These are phyloP conservation scores for Colostygia pectinataria DNA, from an alignment of 2,888 invertebrate species.

Conservation along the genomic window DNA sequence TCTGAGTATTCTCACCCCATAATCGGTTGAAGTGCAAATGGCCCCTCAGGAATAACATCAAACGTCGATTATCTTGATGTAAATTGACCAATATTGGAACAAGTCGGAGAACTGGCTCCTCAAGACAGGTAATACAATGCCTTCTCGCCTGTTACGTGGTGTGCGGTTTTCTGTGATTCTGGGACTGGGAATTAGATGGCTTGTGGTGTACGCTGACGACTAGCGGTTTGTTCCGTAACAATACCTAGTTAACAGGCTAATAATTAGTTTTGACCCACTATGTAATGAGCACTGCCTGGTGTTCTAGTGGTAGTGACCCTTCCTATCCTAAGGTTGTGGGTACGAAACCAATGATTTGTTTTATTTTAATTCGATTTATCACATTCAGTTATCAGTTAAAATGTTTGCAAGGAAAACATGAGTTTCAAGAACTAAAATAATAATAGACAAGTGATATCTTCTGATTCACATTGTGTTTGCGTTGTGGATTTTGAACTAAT, in stretches of 20 bases:
- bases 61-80: conserved; percentile 44
- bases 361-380: too few species aligned
- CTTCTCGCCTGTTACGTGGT: conserved; percentile 7
- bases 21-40: conserved; percentile 39
- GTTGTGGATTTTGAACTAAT: too few species aligned
- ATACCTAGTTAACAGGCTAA: not conserved
- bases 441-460: too few species aligned
- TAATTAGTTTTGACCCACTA: too few species aligned
- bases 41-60: conserved; percentile 42
- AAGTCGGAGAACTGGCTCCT: conserved; percentile 15
- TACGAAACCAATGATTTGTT: too few species aligned
- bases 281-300: too few species aligned
- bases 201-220: conserved; percentile 6
- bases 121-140: conserved; percentile 7
- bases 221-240: not conserved
- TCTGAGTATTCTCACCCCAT: conserved; percentile 36
- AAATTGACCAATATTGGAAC: conserved; percentile 45
- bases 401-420: too few species aligned
- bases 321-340: too few species aligned
- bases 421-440: too few species aligned
- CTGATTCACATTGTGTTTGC: too few species aligned
- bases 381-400: too few species aligned
- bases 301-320: too few species aligned
- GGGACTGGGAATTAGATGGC: conserved; percentile 5
- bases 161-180: conserved; percentile 14